phyloP scores from a whole-genome alignment of 2,888 invertebrate genomes.

The Cordilura impudica region DNA sequence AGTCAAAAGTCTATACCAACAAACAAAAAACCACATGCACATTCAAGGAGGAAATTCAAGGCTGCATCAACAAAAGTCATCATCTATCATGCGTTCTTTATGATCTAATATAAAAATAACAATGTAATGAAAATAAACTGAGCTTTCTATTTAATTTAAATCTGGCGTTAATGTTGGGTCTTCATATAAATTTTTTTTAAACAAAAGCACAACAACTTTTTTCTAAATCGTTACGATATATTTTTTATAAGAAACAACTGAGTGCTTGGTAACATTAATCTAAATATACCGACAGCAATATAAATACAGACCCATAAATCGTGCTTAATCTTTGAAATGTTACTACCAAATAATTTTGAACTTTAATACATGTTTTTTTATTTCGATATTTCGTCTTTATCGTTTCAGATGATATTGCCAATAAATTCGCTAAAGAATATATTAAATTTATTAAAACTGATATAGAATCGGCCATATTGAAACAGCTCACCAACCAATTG shows the following conservation, averaged over 20 bases:
- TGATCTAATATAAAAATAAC: no score
- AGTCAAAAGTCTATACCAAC: no score
- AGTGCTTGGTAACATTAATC: neutral
- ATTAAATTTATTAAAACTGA: slow-evolving; percentile 69
- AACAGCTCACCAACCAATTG: slow-evolving; percentile 67
- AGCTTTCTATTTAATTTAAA: no score
- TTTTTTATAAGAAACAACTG: neutral
- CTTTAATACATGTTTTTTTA: neutral
- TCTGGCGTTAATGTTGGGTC: no score
- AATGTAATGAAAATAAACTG: no score
- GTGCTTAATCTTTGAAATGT: neutral
- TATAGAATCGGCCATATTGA: slow-evolving; percentile 66
- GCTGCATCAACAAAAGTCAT: no score
- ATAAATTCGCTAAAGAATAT: slow-evolving; percentile 71
- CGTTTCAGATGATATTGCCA: slow-evolving; percentile 68
- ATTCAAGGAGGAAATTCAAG: no score
- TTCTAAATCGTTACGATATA: neutral
- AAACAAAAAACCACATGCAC: no score
- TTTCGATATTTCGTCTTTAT: neutral
- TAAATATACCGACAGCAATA: neutral
- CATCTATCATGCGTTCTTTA: no score
- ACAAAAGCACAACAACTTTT: neutral
- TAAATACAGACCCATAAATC: neutral
- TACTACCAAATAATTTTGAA: neutral
- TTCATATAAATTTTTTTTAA: neutral